Evolutionary conservation across 2,113 vertebrate genomes (phyloP), one percentile per base, ranked within the genome.

Genomic region (Castor canadensis): DNA sequence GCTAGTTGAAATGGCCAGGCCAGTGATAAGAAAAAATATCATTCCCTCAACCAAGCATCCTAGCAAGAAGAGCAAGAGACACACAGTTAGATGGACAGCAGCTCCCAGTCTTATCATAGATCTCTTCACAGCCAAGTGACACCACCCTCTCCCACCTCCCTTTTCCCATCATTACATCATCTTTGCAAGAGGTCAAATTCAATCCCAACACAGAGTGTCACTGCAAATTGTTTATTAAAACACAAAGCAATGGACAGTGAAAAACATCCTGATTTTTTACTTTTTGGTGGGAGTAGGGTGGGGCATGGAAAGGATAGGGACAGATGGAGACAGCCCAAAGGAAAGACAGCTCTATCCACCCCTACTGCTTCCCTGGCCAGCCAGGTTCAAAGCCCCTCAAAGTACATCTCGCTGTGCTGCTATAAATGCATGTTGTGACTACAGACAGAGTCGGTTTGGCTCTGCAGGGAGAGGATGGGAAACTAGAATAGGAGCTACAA

Each of bases 161-260:
- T 95, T 92, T 95, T 96, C 91, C 95, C 79, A 91, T 87, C 87
- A 93, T 94, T 93, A 96, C 40, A 40, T 54, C 47, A 43, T 38
- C 30, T 66, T 67, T 69, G 17, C 22, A 47, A 79, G 75, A 76
- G 32, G 71, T 89, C 66, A 96, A 94, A 96, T 58, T 95, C 91
- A 97, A 82, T 97, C 84, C 66, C 64, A 86, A 94, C 95, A 96
- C 96, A 64, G 88, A 95, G 94, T 6, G 90, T 98, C 97, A 98
- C 98, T 97, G 97, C 97, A 97, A 98, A 97, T 98, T 98, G 98
- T 98, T 98, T 98, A 98, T 97, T 97, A 30, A 90, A 98, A 98
- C 98, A 97, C 95, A 98, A 98, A 98, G 98, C 97, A 98, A 98
- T 62, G 96, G 97, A 94, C 97, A 98, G 96, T 73, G 97, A 98